Evolutionary conservation across 2,888 invertebrate species (phyloP).

Genomic region (Limnephilus lunatus): DNA sequence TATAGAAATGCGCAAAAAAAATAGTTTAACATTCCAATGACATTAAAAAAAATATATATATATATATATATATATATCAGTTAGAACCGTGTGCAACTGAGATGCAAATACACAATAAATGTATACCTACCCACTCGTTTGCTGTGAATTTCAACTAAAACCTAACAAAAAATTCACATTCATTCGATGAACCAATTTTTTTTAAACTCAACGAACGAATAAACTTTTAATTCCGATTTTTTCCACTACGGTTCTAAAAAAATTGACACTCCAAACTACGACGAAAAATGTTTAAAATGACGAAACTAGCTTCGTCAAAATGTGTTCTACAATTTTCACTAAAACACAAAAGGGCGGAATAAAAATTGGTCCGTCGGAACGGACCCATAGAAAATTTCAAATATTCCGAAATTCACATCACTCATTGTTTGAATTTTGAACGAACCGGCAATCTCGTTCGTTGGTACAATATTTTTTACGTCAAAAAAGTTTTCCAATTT

Average conservation of each 20-base stretch:
- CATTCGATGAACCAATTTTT: background rate
- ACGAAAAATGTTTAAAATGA: background rate
- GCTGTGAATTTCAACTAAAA: too few relatives aligned
- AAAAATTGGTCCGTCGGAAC: too few relatives aligned
- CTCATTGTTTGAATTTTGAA: background rate
- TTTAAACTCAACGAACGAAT: background rate
- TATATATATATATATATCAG: too few relatives aligned
- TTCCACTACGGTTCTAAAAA: background rate
- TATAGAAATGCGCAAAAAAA: too few relatives aligned
- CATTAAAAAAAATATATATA: too few relatives aligned
- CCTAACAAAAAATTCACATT: background rate
- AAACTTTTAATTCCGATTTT: background rate
- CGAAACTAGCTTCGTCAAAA: background rate
- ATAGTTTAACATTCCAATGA: too few relatives aligned
- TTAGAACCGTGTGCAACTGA: too few relatives aligned
- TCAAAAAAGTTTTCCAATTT: background rate
- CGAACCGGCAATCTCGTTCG: background rate
- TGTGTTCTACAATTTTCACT: background rate
- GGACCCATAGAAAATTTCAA: background rate
- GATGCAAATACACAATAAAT: too few relatives aligned
- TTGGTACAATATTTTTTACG: background rate
- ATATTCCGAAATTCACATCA: background rate
- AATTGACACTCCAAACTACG: background rate
- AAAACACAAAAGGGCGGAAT: background rate
- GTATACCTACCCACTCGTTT: too few relatives aligned